A percentile compares a stretch with the other conserved stretches of the same genome.
These are phyloP conservation scores for Antennarius maculatus DNA, from an alignment of 2,797 vertebrate species.

Conservation along the genomic window DNA sequence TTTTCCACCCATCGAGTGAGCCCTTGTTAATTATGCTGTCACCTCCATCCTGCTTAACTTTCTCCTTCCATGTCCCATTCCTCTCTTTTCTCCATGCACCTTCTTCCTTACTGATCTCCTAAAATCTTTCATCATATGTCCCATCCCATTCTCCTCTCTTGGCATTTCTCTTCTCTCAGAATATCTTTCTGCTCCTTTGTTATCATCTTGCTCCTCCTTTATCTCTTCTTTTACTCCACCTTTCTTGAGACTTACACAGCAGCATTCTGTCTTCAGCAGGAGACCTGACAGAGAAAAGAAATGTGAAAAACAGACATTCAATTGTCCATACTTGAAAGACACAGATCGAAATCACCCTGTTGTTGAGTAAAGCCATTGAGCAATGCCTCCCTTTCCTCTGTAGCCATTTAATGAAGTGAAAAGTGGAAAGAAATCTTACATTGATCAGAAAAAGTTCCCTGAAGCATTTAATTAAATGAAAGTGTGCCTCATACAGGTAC, in stretches of 20 bases:
- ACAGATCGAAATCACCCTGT: neutral
- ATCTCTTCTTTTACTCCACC: slow-evolving; percentile 9
- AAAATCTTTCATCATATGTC: neutral
- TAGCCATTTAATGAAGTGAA: slow-evolving; percentile 21
- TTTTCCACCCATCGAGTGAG: neutral
- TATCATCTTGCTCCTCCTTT: neutral
- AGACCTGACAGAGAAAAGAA: slow-evolving; percentile 13
- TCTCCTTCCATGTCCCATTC: neutral
- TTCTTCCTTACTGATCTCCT: slow-evolving; percentile 2
- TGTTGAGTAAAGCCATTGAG: slow-evolving; percentile 11
- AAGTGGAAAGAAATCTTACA: slow-evolving; percentile 16
- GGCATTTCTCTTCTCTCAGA: neutral
- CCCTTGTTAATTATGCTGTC: slow-evolving; percentile 7
- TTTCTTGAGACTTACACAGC: slow-evolving; percentile 4
- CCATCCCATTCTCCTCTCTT: neutral
- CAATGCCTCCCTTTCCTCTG: too few species aligned
- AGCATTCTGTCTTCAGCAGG: slow-evolving; percentile 23
- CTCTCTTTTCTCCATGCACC: neutral
- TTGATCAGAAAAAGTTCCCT: slow-evolving; percentile 20
- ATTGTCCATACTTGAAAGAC: slow-evolving; percentile 14
- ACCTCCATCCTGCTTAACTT: slow-evolving; percentile 2
- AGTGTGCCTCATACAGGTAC: slow-evolving; percentile 23
- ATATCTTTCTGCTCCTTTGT: neutral
- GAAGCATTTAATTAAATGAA: slow-evolving; percentile 37
- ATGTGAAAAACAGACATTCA: slow-evolving; percentile 12